Conservation (phyloP, 2,113 vertebrate genomes). For the Jacana jacana region DNA sequence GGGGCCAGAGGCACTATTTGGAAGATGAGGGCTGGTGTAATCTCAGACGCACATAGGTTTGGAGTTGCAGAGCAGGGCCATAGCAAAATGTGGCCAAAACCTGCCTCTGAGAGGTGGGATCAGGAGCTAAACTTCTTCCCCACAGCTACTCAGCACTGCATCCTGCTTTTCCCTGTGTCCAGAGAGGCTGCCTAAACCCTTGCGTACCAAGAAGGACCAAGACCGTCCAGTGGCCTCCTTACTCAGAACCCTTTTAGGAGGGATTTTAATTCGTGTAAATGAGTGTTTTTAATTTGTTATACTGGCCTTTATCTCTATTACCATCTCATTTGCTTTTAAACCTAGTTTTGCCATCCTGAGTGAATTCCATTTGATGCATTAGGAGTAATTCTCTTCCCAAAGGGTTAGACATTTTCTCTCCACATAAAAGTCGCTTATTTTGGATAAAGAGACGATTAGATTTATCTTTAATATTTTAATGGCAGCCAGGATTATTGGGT, state of each 20-base stretch:
- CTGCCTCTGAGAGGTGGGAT: neutral
- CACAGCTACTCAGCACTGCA: neutral
- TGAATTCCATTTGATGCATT: constrained; percentile 83
- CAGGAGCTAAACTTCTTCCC: neutral
- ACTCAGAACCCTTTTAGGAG: constrained; percentile 65
- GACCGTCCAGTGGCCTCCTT: constrained; percentile 55
- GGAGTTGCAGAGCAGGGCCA: neutral
- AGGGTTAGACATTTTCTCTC: constrained; percentile 81
- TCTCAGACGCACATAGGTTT: accelerated
- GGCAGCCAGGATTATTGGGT: constrained; percentile 82
- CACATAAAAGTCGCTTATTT: constrained; percentile 86
- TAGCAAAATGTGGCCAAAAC: neutral
- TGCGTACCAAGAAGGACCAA: constrained; percentile 1
- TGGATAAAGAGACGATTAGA: constrained; percentile 87
- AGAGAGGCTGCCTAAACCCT: neutral
- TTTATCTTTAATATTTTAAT: constrained; percentile 91
- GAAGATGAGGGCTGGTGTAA: neutral
- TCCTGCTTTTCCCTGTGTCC: neutral
- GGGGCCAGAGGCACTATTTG: neutral
- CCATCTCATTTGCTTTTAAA: constrained; percentile 83
- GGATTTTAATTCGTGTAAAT: constrained; percentile 81
- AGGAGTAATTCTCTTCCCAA: constrained; percentile 82
- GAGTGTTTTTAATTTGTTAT: constrained; percentile 85
- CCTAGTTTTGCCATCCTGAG: constrained; percentile 76
- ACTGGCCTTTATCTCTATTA: constrained; percentile 82